Conservation (phyloP, 64 coral and sea anemone species). For the Trachythela sp. region DNA sequence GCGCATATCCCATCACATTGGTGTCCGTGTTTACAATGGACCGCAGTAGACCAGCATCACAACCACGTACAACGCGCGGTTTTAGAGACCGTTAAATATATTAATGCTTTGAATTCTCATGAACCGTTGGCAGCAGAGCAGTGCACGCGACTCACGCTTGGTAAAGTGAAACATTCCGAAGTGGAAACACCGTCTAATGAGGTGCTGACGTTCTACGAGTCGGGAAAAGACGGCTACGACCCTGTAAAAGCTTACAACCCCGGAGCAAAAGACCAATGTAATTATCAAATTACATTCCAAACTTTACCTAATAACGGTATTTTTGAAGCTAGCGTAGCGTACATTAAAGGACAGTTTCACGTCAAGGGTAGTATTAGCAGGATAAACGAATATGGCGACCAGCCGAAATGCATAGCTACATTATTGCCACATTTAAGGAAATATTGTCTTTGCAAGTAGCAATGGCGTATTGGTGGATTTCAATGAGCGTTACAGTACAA, state of each 20-base stretch:
- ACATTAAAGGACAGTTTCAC: background rate
- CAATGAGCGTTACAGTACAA: too few relatives aligned
- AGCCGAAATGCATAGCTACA: conserved; percentile 14
- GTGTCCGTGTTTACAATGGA: conserved; percentile 62
- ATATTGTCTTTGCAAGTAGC: background rate
- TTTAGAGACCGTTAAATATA: conserved; percentile 38
- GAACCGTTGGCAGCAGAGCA: background rate
- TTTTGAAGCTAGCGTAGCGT: background rate
- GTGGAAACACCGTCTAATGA: background rate
- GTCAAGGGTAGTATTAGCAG: background rate
- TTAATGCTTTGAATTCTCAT: conserved; percentile 21
- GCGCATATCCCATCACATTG: conserved; percentile 59
- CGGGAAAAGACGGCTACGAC: background rate
- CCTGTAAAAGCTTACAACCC: background rate
- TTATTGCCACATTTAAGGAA: background rate
- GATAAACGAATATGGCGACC: background rate
- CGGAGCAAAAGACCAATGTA: background rate
- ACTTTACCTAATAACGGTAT: background rate
- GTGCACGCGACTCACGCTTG: background rate
- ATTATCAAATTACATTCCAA: background rate
- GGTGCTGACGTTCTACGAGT: background rate
- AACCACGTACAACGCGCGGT: conserved; percentile 46
- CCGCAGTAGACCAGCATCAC: conserved; percentile 35
- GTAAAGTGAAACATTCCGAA: background rate
- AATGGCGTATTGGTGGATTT: too few relatives aligned